Percentiles rank a stretch among this genome's conserved stretches.
phyloP scores from a whole-genome alignment of 92 coral and sea anemone species.

The Palythoa grandiflora region DNA sequence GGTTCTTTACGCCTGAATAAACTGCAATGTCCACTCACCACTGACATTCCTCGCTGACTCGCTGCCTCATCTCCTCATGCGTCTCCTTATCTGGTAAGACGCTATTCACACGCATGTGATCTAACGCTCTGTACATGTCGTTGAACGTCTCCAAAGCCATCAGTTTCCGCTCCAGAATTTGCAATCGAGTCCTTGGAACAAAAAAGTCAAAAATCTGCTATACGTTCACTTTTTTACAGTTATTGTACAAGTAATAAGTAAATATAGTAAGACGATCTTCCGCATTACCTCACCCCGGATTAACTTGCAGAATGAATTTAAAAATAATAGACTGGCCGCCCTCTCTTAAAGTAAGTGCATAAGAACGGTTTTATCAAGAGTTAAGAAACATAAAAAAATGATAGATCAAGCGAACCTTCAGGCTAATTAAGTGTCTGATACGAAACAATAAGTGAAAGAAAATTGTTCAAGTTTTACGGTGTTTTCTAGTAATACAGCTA shows the following conservation, averaged over 20 bases:
- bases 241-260: background rate
- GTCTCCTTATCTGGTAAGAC: conserved; percentile 88
- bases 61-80: conserved; percentile 94
- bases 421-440: too few species aligned
- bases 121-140: conserved; percentile 88
- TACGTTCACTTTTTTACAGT: background rate
- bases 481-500: too few species aligned
- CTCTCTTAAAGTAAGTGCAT: too few species aligned
- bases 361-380: too few species aligned
- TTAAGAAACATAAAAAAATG: too few species aligned
- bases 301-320: too few species aligned
- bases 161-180: conserved; percentile 87
- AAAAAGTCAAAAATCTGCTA: background rate
- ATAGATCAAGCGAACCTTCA: too few species aligned
- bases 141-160: conserved; percentile 86
- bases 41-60: conserved; percentile 96
- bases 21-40: conserved; percentile 46
- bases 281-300: too few species aligned
- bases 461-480: too few species aligned
- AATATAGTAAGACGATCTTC: background rate
- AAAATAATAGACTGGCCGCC: too few species aligned
- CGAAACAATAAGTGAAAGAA: too few species aligned
- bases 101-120: conserved; percentile 82
- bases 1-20: too few species aligned
- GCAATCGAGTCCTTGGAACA: conserved; percentile 77